Base-by-base conservation (phyloP, 2,797 vertebrate species). In the Brachyrhaphis roseni region DNA sequence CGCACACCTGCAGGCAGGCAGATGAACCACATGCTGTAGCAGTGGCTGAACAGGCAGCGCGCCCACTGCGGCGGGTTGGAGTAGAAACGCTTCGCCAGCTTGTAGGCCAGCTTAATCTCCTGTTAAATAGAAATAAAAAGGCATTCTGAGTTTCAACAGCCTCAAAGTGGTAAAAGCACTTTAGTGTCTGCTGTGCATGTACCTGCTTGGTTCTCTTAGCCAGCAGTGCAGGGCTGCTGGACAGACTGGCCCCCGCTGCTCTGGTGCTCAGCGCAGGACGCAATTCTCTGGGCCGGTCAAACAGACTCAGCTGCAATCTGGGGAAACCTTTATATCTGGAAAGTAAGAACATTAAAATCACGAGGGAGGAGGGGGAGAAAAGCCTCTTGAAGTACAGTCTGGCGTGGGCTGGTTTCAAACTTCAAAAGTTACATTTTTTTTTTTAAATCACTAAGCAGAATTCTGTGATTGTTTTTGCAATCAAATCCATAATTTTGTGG, bases 151-250 rank as follows among this genome's bases (percentile, higher is more conserved):
- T 45, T 59, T 75, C 3, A 20, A 43, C 51, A 39, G 36, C 15
- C 28, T 4, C 8, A 6, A 20, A 7, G n/a, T 26, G 12, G 41
- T 45, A 31, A 31, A 62, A 12, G 11, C 34, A 8, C 12, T n/a
- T 39, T 0, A 41, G 20, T 4, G 28, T n/a, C 12, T 75, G 12
- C 0, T 16, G 5, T 31, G 20, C 18, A 41, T 7, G 49, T 47
- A 98, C 98, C 97, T 99, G 98, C 91, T 99, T 99, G 8, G 97
- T 99, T 92, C 98, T 97, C 91, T 98, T 99, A 72, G 98, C 97
- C 95, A 99, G 96, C 11, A 99, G 96, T 2, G 97, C 97, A 47
- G 98, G 98, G 89, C 98, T 99, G 90, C 95, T 97, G 93, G 97
- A 96, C 89, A 97, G 91, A 90, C 93, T 97, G 87, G 94, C 94